These are phyloP conservation scores for Drosophila elegans DNA, from an alignment of 1,140 invertebrate species.

Conservation along the genomic window DNA sequence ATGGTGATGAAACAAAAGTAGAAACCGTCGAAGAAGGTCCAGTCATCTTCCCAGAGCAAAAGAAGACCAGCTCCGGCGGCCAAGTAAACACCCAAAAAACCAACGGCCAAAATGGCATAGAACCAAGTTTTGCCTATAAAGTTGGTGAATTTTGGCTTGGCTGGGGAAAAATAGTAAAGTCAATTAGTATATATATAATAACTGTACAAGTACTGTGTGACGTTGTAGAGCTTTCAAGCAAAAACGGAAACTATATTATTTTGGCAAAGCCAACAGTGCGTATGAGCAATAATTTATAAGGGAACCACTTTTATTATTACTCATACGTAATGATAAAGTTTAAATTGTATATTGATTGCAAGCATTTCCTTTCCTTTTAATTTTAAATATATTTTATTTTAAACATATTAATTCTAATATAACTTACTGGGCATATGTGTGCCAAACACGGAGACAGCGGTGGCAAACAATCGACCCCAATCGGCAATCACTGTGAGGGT, in stretches of 20 bases:
- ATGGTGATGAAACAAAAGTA: constrained; percentile 98
- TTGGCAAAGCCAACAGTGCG: background rate
- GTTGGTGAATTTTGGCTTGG: constrained; percentile 78
- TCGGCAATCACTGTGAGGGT: constrained; percentile 97
- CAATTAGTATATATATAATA: background rate
- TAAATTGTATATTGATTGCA: background rate
- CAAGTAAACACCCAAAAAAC: constrained; percentile 91
- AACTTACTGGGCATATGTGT: constrained; percentile 86
- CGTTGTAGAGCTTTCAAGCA: no score
- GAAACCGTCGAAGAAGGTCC: constrained; percentile 96
- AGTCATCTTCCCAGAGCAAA: constrained; percentile 92
- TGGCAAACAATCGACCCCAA: constrained; percentile 94
- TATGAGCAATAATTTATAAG: background rate
- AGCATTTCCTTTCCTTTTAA: background rate
- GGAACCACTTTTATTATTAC: background rate
- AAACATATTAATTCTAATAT: no score
- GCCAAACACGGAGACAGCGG: constrained; percentile 89
- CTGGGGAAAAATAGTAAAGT: constrained; percentile 11
- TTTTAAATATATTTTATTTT: background rate
- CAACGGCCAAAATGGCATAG: constrained; percentile 89
- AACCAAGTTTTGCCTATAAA: constrained; percentile 86
- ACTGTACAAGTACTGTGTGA: no score
- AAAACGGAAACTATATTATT: background rate
- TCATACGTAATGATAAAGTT: background rate
- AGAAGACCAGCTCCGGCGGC: constrained; percentile 91